Percentiles rank a stretch among this genome's conserved stretches.
Conservation (phyloP, 2,888 invertebrate species). For the Zele albiditarsus region DNA sequence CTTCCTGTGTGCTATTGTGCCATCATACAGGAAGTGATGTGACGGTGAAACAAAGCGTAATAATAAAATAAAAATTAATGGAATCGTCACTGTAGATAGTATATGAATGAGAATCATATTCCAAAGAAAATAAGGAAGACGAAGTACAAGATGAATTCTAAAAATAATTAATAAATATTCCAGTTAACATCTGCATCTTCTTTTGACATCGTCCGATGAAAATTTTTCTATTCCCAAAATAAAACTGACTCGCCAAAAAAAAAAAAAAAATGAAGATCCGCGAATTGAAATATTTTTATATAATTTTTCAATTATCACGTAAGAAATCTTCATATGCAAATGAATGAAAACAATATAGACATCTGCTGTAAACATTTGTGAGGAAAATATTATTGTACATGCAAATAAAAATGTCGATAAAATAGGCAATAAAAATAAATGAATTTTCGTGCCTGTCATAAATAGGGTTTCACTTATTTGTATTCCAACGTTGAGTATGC, state of each 20-base stretch:
- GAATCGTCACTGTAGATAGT: not conserved
- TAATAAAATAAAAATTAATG: not conserved
- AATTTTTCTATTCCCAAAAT: not conserved
- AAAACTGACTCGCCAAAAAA: not conserved
- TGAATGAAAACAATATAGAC: no score
- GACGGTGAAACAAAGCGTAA: constrained; percentile 27
- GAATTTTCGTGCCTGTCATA: not conserved
- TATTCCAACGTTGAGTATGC: constrained; percentile 33
- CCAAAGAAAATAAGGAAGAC: not conserved
- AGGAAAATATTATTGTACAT: not conserved
- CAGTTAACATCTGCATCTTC: not conserved
- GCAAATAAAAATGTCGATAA: not conserved
- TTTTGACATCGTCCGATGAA: not conserved
- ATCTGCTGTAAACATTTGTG: not conserved
- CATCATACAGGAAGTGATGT: constrained; percentile 35
- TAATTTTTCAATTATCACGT: no score
- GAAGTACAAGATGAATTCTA: not conserved
- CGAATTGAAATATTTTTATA: no score
- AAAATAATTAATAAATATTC: not conserved
- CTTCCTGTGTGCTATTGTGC: constrained; percentile 36
- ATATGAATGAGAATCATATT: not conserved
- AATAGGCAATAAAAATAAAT: not conserved
- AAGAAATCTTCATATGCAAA: no score
- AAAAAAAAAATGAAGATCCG: not conserved
- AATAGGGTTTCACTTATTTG: constrained; percentile 24